Conservation (phyloP, 2,113 vertebrate species). For the Corapipo altera region DNA sequence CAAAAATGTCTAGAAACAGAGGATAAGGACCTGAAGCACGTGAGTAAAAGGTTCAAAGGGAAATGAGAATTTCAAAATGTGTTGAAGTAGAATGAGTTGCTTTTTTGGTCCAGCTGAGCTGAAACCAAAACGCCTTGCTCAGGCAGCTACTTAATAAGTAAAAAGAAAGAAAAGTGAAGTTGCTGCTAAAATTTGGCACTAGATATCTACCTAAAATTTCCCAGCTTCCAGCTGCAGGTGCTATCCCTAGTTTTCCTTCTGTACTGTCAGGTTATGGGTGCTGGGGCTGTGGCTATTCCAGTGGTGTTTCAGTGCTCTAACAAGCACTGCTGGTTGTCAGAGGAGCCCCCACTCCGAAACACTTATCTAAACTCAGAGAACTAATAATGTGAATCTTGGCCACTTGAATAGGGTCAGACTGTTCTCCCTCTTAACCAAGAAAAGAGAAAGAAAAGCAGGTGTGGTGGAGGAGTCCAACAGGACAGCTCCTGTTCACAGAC, state of each 20-base stretch:
- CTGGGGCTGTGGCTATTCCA: neutral
- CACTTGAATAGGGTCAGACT: neutral
- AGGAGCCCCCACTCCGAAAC: neutral
- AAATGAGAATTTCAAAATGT: neutral
- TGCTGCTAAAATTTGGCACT: neutral
- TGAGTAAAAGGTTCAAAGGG: neutral
- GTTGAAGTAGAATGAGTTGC: neutral
- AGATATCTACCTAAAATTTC: neutral
- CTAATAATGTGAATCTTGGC: neutral
- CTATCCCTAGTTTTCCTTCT: neutral
- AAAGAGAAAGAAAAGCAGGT: neutral
- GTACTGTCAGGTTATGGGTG: rapidly evolving
- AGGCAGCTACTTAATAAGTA: neutral
- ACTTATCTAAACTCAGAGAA: neutral
- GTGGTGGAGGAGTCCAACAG: rapidly evolving
- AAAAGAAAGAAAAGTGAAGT: neutral
- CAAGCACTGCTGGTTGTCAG: neutral
- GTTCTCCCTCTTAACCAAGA: neutral
- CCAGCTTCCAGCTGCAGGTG: neutral
- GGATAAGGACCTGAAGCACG: neutral
- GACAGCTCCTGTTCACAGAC: neutral
- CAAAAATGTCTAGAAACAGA: neutral
- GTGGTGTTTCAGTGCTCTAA: neutral
- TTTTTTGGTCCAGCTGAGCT: neutral
- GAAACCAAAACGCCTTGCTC: neutral